phyloP scores from a whole-genome alignment of 2,888 invertebrate species.

The Lacanobia wlatinum region DNA sequence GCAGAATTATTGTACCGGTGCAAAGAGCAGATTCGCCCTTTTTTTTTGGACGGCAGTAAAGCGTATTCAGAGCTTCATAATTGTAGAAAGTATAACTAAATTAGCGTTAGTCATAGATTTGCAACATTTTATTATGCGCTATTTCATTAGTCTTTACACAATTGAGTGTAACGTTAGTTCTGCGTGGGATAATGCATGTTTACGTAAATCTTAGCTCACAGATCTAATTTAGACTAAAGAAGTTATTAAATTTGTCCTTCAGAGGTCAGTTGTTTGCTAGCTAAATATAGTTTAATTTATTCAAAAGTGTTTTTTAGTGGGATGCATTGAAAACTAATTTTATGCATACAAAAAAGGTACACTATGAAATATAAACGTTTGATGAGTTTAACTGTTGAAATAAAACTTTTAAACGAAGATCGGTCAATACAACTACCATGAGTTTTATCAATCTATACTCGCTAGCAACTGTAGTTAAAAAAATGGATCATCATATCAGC shows the following conservation, averaged over 20 bases:
- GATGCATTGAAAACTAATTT: not conserved
- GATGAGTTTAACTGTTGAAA: too few species aligned
- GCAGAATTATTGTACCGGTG: too few species aligned
- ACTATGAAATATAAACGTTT: too few species aligned
- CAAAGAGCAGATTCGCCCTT: not conserved
- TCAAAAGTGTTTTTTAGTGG: not conserved
- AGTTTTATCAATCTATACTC: too few species aligned
- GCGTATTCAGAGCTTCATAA: not conserved
- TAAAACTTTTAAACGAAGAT: too few species aligned
- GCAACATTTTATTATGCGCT: constrained; percentile 13
- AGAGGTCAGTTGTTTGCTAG: constrained; percentile 1
- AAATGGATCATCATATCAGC: too few species aligned
- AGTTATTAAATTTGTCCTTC: not conserved
- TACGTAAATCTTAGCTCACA: constrained; percentile 26
- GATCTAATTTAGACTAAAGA: not conserved
- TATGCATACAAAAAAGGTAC: not conserved
- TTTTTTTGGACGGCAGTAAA: not conserved
- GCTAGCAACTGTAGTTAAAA: too few species aligned
- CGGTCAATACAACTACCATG: too few species aligned
- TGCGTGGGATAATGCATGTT: constrained; percentile 40
- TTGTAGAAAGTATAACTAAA: not conserved
- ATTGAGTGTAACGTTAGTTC: constrained; percentile 6
- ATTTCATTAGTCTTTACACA: constrained; percentile 18
- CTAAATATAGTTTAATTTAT: not conserved
- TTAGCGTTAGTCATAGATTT: not conserved